Base-by-base conservation (phyloP, 2,888 invertebrate species). In the Augiades crinisus region DNA sequence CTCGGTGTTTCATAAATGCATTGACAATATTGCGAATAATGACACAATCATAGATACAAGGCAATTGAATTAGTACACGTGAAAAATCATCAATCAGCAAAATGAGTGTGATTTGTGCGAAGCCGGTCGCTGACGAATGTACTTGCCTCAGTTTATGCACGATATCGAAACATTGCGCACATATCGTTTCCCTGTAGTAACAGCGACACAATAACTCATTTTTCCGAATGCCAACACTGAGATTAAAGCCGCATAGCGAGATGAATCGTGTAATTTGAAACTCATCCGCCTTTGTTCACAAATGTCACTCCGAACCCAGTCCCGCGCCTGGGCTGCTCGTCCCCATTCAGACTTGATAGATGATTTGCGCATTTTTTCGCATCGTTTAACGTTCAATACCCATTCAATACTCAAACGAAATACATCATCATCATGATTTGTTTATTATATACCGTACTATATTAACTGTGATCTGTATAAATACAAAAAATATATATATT, bases 231-330 rank as follows among this genome's bases (percentile, higher is more conserved):
- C 67, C 63, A 67, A 77, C 76, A 72, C 67, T 70, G 71, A 71
- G 75, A 81, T 81, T 80, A 79, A 77, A 80, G 70, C 68, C 64
- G 61, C 53, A 47, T 54, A 41, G 67, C 61, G 75, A 74, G 76
- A 83, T 81, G 78, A 78, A 80, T 80, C 73, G 78, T 70, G 81
- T 78, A 79, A 84, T 83, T 81, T 76, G 71, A 79, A 81, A 77
- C 76, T 66, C 67, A 49, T 54, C 57, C 60, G 69, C 73, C 72
- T 82, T 82, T 80, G 78, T 79, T 75, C 67, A 56, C 69, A 68
- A 69, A 76, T 75, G 75, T 77, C 75, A 72, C 69, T 43, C 34
- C 17, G 59, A 56, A 43, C 21, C 22, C 31, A 6, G 17, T 36
- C 8, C 44, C 19, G 21, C 37, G 21, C 2, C n/a, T 3, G 5